These are phyloP conservation scores for Patella caerulea DNA, from an alignment of 2,888 invertebrate genomes.

Conservation along the genomic window DNA sequence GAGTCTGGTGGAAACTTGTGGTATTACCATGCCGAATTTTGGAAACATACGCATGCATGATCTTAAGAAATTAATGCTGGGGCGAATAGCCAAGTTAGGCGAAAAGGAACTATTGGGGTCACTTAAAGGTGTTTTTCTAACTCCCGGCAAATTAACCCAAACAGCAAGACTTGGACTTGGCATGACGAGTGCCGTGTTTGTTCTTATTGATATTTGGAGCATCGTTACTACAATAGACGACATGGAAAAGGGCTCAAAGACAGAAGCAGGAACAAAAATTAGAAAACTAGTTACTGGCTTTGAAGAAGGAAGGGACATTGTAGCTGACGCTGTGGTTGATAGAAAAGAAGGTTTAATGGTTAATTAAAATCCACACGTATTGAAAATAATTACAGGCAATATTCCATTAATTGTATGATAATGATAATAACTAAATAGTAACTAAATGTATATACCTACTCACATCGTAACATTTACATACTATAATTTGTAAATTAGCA, in stretches of 20 bases:
- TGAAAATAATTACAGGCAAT: too few relatives aligned
- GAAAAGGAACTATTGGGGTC: background rate
- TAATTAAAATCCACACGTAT: too few relatives aligned
- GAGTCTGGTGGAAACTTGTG: background rate
- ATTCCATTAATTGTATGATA: too few relatives aligned
- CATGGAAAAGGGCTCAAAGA: background rate
- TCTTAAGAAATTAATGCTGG: background rate
- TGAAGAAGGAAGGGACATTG: background rate
- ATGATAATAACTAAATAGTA: too few relatives aligned
- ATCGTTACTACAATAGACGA: background rate
- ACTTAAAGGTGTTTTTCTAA: background rate
- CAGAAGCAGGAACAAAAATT: background rate
- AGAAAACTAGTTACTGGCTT: background rate
- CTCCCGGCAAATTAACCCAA: background rate
- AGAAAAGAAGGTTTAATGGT: too few relatives aligned
- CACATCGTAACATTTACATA: too few relatives aligned
- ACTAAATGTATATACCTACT: too few relatives aligned
- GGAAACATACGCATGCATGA: background rate
- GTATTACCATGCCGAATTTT: background rate
- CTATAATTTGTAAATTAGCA: too few relatives aligned
- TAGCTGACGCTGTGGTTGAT: background rate
- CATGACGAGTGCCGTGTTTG: background rate
- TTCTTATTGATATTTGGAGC: background rate
- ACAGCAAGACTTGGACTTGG: background rate
- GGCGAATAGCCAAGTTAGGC: background rate